Base-by-base conservation (phyloP, 2,113 vertebrate genomes). In the Oreochromis aureus region DNA sequence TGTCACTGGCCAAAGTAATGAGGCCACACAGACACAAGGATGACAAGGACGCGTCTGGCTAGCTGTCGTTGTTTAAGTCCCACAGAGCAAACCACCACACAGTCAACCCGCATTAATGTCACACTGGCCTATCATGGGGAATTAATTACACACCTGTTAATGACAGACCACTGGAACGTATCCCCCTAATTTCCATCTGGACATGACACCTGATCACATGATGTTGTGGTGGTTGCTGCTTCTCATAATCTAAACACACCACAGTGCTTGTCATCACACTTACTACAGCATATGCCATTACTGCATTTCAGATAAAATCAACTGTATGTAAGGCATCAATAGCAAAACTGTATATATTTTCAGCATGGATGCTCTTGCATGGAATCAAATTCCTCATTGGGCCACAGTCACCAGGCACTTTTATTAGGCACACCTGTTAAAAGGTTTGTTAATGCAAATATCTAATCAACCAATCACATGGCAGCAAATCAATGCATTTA, bases 71-170 rank as follows among this genome's bases (percentile, higher is more conserved):
- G 92, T 91, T 95, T 90, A 91, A 91, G 91, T 93, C 93, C 94
- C 92, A 86, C 89, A 58, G 92, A 92, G 91, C 58, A 18, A 80
- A 81, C 88, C 87, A 79, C 87, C 89, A 90, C 89, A 88, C 90
- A 92, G 91, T 94, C 94, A 91, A 71, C 85, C 73, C 24, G 63
- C 89, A 93, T 95, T 95, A 95, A 87, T 91, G 90, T 95, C 94
- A 95, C 93, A 84, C 87, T 24, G 84, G 82, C 89, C 92, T 91
- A 95, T 95, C 94, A 93, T 82, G 84, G 92, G 89, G 87, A 93
- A 95, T 95, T 96, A 94, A 95, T 95, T 94, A 93, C 93, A 95
- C 93, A 96, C 94, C 95, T 95, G 94, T 92, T 95, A 95, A 95
- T 94, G 93, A 92, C 92, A 84, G 89, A 86, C 86, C 84, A 81